A percentile compares a stretch with the other conserved stretches of the same genome.
Evolutionary conservation across 2,797 vertebrate genomes (phyloP).

Genomic region (Lepus townsendii): DNA sequence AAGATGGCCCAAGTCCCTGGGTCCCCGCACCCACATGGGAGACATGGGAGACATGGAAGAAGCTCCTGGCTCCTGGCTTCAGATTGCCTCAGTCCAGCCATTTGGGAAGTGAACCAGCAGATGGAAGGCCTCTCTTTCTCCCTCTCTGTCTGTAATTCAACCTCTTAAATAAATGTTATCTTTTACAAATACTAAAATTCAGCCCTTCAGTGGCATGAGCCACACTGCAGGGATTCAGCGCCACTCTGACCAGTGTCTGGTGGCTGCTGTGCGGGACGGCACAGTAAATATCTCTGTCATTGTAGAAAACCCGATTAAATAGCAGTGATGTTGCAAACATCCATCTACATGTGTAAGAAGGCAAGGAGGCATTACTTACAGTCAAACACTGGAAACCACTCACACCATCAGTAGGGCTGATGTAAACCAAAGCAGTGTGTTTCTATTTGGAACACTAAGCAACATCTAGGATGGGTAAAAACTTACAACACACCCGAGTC

Average conservation of each 20-base stretch:
- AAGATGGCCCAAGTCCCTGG: too few relatives aligned
- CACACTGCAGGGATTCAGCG: neutral
- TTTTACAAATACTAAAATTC: neutral
- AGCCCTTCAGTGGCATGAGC: neutral
- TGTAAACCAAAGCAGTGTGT: neutral
- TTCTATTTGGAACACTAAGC: neutral
- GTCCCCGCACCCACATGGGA: too few relatives aligned
- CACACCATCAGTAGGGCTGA: neutral
- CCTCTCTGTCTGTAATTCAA: too few relatives aligned
- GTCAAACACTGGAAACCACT: conserved; percentile 1
- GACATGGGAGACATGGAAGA: too few relatives aligned
- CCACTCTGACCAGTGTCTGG: neutral
- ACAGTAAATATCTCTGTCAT: neutral
- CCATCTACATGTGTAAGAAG: neutral
- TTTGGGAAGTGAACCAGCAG: too few relatives aligned
- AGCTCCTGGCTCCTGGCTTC: too few relatives aligned
- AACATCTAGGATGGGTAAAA: neutral
- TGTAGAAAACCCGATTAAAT: neutral
- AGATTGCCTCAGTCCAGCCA: too few relatives aligned
- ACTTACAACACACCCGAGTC: neutral
- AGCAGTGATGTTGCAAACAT: neutral
- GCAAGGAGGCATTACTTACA: neutral
- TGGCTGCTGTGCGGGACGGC: neutral
- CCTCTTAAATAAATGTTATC: neutral
- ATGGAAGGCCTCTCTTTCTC: too few relatives aligned